phyloP scores from a whole-genome alignment of 2,113 vertebrate genomes.

The Pelecanoides urinatrix region DNA sequence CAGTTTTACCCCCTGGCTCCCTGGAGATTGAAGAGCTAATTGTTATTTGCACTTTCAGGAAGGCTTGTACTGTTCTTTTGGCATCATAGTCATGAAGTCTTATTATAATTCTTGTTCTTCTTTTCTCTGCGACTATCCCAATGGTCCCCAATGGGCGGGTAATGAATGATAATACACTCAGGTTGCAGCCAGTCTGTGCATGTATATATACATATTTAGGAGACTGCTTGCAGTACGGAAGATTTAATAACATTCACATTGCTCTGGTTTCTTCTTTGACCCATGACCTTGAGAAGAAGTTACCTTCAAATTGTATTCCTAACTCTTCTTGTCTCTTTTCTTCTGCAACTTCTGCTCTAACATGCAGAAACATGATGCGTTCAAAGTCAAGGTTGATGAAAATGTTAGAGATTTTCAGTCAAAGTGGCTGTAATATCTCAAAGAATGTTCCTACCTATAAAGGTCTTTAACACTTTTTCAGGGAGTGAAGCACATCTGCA shows the following conservation, averaged over 20 bases:
- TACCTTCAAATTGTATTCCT: neutral
- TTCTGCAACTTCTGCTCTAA: neutral
- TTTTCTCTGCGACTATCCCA: neutral
- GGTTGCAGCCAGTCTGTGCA: neutral
- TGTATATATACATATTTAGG: constrained; percentile 25
- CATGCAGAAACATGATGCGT: neutral
- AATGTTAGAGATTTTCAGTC: neutral
- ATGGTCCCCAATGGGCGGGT: neutral
- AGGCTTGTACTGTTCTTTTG: neutral
- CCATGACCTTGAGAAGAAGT: neutral
- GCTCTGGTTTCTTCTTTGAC: neutral
- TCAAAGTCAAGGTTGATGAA: neutral
- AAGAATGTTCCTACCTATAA: neutral
- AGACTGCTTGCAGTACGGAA: neutral
- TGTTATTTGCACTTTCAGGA: constrained; percentile 45
- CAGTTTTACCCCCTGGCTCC: neutral
- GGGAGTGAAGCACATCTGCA: neutral
- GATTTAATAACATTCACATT: constrained; percentile 15
- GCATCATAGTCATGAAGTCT: neutral
- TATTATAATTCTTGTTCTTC: constrained; percentile 10
- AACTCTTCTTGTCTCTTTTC: neutral
- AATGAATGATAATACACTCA: constrained; percentile 38
- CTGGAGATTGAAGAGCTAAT: constrained; percentile 23
- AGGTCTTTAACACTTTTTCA: neutral
- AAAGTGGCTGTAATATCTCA: neutral